A percentile compares a stretch with the other conserved stretches of the same genome.
Conservation (phyloP, 2,797 vertebrate species). For the Hipposideros larvatus region DNA sequence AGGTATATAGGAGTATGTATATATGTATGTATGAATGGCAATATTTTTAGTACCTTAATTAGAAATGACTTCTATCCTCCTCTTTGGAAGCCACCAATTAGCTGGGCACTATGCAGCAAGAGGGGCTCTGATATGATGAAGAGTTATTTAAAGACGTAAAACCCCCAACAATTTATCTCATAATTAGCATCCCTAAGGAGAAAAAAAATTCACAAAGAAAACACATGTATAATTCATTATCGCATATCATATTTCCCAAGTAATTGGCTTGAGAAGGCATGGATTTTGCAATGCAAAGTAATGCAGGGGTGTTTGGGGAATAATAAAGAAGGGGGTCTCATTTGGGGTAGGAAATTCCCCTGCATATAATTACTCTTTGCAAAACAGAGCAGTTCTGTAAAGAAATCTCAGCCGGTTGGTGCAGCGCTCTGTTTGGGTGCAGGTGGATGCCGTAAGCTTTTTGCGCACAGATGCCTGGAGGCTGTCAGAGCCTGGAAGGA, state of each 20-base stretch:
- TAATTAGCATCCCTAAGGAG: constrained; percentile 72
- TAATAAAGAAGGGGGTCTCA: constrained; percentile 64
- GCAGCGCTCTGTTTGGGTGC: neutral
- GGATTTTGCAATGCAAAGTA: constrained; percentile 76
- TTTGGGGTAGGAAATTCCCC: constrained; percentile 66
- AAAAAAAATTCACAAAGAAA: constrained; percentile 59
- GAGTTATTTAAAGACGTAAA: constrained; percentile 70
- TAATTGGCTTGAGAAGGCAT: constrained; percentile 72
- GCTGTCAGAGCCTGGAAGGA: neutral
- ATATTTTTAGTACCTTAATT: constrained; percentile 58
- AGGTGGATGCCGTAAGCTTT: neutral
- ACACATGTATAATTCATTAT: constrained; percentile 76
- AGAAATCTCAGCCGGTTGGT: neutral
- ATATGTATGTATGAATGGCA: neutral
- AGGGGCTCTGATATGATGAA: constrained; percentile 58
- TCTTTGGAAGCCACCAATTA: constrained; percentile 68
- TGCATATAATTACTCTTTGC: constrained; percentile 68
- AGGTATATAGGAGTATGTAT: neutral
- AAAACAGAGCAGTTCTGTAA: constrained; percentile 56
- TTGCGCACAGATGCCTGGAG: neutral
- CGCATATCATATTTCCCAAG: constrained; percentile 60
- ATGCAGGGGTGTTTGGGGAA: constrained; percentile 59
- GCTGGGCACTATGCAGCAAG: constrained; percentile 47
- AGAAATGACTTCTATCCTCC: constrained; percentile 34
- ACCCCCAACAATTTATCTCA: constrained; percentile 68